Conservation (phyloP, 2,113 vertebrate species). For the Xenopus tropicalis region UCB_Xtro_10.0 CM004446.2:71328501-71329000, state of each 20-base stretch:
- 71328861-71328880: conserved; percentile 84
- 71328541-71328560: too few species aligned
- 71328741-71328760: too few species aligned
- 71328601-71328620: conserved; percentile 93
- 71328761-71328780: too few species aligned
- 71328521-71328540: too few species aligned
- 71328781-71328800: neutral
- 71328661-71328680: conserved; percentile 82
- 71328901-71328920: conserved; percentile 92
- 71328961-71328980: conserved; percentile 95
- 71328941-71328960: conserved; percentile 83
- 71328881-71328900: conserved; percentile 70
- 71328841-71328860: conserved; percentile 86
- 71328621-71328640: conserved; percentile 88
- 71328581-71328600: conserved; percentile 20
- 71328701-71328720: conserved; percentile 88
- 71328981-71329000: too few species aligned
- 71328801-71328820: too few species aligned
- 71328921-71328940: conserved; percentile 96
- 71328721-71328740: neutral
- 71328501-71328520: too few species aligned
- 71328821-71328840: conserved; percentile 64
- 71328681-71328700: conserved; percentile 79
- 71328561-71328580: too few species aligned
- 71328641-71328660: conserved; percentile 92